Conservation (phyloP, 2,888 invertebrate genomes). For the Abrostola tripartita region DNA sequence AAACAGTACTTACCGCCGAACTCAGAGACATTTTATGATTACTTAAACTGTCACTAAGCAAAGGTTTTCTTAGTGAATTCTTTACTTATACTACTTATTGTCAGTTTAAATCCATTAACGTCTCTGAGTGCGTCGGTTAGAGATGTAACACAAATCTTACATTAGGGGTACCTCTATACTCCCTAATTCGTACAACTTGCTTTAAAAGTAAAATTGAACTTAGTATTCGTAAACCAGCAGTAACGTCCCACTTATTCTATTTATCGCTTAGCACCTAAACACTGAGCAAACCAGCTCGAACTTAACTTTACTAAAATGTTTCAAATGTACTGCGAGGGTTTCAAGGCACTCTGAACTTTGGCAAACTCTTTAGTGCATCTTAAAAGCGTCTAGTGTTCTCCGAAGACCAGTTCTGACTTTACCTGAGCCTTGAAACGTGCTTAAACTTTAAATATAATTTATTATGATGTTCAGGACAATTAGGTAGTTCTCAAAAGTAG, state of each 20-base stretch:
- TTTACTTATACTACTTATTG: too few species aligned
- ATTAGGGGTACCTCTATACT: too few species aligned
- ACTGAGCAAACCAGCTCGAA: conserved; percentile 17
- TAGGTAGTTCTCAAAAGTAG: not conserved
- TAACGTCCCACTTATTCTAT: conserved; percentile 19
- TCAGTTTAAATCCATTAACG: too few species aligned
- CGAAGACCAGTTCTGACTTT: conserved; percentile 43
- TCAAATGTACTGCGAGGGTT: conserved; percentile 39
- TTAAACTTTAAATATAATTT: conserved; percentile 35
- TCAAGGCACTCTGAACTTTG: conserved; percentile 45
- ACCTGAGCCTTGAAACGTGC: conserved; percentile 30
- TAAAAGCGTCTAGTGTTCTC: conserved; percentile 45
- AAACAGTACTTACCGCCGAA: too few species aligned
- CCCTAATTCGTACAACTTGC: not conserved
- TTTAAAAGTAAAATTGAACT: not conserved
- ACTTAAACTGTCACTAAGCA: too few species aligned
- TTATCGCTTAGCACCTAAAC: conserved; percentile 36
- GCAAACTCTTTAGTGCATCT: conserved; percentile 51
- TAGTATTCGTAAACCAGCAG: not conserved
- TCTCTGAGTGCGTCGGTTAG: too few species aligned
- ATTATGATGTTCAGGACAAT: conserved; percentile 28
- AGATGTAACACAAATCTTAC: too few species aligned
- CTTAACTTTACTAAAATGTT: conserved; percentile 35
- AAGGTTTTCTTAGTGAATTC: too few species aligned
- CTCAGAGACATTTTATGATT: too few species aligned